Percentiles rank a stretch among this genome's conserved stretches.
Evolutionary conservation across 2,113 vertebrate species (phyloP).

Genomic region (Onychostoma macrolepis): DNA sequence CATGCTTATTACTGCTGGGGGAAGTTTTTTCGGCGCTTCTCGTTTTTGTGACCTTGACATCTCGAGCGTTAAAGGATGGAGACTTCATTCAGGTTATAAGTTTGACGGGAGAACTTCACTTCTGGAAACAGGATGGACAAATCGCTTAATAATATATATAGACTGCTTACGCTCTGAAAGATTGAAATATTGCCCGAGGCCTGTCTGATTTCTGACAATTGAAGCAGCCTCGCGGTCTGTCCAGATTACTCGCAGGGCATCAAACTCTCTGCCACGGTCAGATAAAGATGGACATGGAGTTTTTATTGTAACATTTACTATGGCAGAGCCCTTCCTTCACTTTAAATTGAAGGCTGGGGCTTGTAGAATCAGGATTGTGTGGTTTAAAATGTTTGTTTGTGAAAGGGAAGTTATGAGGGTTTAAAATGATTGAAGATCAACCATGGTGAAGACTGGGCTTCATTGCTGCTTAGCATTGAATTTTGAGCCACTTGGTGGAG

Average conservation of each 20-base stretch:
- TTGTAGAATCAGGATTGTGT: not conserved
- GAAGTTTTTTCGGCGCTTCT: conserved; percentile 29
- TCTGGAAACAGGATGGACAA: conserved; percentile 12
- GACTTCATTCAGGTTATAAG: conserved; percentile 52
- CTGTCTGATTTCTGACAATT: conserved; percentile 22
- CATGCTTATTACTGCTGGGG: conserved; percentile 33
- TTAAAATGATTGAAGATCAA: conserved; percentile 21
- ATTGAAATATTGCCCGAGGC: conserved; percentile 28
- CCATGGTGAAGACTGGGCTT: not conserved
- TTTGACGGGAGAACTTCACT: conserved; percentile 15
- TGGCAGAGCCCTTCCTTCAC: not conserved
- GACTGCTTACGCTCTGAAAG: conserved; percentile 3
- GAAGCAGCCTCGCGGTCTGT: not conserved
- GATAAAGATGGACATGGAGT: not conserved
- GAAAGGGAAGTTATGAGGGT: not conserved
- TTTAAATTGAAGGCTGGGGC: not conserved
- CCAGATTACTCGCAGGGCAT: not conserved
- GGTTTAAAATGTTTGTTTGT: conserved; percentile 13
- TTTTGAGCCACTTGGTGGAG: conserved; percentile 58
- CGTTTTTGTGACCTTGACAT: conserved; percentile 50
- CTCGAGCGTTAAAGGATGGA: conserved; percentile 22
- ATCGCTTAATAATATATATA: conserved; percentile 13
- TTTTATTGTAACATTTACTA: not conserved
- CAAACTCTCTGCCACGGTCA: not conserved
- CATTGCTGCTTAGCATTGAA: conserved; percentile 9